These are phyloP conservation scores for Carcina quercana DNA, from an alignment of 2,888 invertebrate species.

Conservation along the genomic window DNA sequence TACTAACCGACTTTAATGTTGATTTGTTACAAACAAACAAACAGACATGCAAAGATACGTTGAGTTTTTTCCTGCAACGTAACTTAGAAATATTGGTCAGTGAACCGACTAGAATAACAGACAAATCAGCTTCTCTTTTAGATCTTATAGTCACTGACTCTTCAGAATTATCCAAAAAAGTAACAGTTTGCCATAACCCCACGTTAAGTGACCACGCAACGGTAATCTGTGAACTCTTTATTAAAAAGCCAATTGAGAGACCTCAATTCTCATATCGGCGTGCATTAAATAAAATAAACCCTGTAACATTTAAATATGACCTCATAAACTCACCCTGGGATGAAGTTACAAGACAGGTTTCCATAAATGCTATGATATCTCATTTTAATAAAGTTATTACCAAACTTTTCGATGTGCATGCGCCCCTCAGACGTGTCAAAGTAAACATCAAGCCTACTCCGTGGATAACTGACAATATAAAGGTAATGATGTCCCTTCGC, in stretches of 20 bases:
- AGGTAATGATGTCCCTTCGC: constrained; percentile 14
- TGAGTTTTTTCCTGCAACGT: constrained; percentile 5
- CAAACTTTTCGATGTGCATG: constrained; percentile 12
- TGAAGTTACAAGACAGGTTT: neutral
- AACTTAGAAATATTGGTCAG: constrained; percentile 10
- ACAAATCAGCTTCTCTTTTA: constrained; percentile 6
- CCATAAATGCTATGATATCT: constrained; percentile 8
- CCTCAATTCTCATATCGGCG: neutral
- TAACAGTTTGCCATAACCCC: constrained; percentile 6
- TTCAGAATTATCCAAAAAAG: constrained; percentile 1
- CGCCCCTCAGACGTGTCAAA: constrained; percentile 7
- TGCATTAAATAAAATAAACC: neutral
- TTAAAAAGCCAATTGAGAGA: constrained; percentile 2
- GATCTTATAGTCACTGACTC: constrained; percentile 10
- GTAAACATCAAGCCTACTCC: constrained; percentile 10
- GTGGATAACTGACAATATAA: constrained; percentile 15
- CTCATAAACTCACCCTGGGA: neutral
- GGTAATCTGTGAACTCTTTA: constrained; percentile 2
- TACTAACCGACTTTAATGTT: constrained; percentile 13
- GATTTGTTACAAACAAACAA: constrained; percentile 4
- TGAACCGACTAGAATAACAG: constrained; percentile 13
- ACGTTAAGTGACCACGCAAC: constrained; percentile 10
- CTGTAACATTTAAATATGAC: neutral
- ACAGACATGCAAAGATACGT: constrained; percentile 3
- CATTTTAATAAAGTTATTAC: constrained; percentile 9